Conservation (phyloP, 2,113 vertebrate species). For the Petaurus breviceps region DNA sequence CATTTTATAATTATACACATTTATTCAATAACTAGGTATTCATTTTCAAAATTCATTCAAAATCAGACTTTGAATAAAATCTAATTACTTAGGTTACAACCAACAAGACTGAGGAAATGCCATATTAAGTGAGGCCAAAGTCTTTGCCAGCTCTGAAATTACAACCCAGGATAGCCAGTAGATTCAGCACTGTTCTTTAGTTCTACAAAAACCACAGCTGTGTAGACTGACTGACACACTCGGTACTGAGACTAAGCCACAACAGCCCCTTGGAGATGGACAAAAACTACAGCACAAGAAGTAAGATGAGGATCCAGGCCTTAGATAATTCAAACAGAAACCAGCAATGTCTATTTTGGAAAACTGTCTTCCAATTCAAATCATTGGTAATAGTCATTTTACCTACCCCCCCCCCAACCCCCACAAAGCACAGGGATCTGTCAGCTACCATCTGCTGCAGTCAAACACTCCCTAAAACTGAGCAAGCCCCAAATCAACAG, state of each 20-base stretch:
- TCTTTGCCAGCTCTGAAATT: constrained; percentile 21
- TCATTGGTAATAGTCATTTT: constrained; percentile 13
- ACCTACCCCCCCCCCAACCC: not conserved
- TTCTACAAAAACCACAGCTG: not conserved
- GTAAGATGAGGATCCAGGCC: constrained; percentile 11
- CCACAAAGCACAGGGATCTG: constrained; percentile 7
- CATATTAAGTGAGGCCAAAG: not conserved
- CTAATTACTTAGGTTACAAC: constrained; percentile 4
- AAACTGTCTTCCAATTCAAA: not conserved
- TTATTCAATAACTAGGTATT: constrained; percentile 32
- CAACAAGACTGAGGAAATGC: not conserved
- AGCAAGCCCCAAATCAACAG: constrained; percentile 42
- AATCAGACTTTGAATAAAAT: constrained; percentile 28
- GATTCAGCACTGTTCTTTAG: not conserved
- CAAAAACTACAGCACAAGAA: not conserved
- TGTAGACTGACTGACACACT: not conserved
- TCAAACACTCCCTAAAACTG: not conserved
- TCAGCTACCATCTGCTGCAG: constrained; percentile 12
- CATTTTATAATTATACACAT: not conserved
- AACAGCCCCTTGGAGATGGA: not conserved
- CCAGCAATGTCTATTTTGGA: not conserved
- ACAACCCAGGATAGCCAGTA: not conserved
- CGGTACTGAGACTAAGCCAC: not conserved
- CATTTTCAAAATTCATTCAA: too few relatives aligned
- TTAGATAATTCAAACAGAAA: constrained; percentile 43